A percentile compares a stretch with the other conserved stretches of the same genome.
Evolutionary conservation across 2,113 vertebrate genomes (phyloP).

Genomic region (Corythaixoides concolor): DNA sequence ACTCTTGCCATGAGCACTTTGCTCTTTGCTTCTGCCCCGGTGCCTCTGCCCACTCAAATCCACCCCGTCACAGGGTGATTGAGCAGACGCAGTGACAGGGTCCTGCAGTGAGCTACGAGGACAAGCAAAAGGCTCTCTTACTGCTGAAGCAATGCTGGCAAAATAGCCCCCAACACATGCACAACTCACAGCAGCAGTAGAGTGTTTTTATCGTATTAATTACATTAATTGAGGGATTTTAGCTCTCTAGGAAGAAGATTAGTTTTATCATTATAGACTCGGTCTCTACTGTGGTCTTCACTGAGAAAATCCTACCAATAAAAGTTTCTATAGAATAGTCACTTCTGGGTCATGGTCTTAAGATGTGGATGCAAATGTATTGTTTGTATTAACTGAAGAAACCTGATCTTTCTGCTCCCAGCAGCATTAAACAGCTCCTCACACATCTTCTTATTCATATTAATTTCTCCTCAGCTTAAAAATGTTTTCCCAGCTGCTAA

Average conservation of each 20-base stretch:
- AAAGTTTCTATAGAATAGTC: background rate
- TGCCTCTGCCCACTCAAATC: background rate
- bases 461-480: background rate
- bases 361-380: background rate
- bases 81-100: background rate
- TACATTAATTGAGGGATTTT: background rate
- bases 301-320: background rate
- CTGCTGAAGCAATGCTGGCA: background rate
- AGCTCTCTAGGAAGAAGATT: background rate
- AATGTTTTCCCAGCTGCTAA: background rate
- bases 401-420: background rate
- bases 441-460: background rate
- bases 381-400: background rate
- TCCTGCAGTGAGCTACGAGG: background rate
- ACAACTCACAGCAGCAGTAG: background rate
- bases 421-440: background rate
- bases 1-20: rapidly evolving
- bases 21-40: background rate
- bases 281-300: background rate
- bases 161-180: background rate
- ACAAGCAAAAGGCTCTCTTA: background rate
- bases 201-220: background rate
- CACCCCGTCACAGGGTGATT: background rate
- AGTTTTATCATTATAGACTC: background rate
- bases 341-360: background rate